Conservation (phyloP, 2,797 vertebrate genomes). For the Cryptoprocta ferox region DNA sequence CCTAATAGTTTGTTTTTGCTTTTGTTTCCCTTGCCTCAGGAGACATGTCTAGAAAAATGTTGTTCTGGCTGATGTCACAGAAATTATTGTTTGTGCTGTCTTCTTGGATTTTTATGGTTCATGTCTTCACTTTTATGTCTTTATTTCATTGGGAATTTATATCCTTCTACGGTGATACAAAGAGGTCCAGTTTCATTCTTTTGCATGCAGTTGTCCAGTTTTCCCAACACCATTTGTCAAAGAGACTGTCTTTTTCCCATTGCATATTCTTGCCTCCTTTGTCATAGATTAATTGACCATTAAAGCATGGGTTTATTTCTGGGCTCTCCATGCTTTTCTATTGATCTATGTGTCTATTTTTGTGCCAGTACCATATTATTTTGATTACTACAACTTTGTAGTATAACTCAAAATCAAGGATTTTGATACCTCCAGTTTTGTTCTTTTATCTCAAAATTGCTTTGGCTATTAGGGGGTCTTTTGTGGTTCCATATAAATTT, state of each 20-base stretch:
- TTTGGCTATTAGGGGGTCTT: neutral
- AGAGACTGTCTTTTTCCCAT: neutral
- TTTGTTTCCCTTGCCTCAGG: neutral
- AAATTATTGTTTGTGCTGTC: neutral
- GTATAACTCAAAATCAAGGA: neutral
- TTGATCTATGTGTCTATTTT: neutral
- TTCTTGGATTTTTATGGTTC: neutral
- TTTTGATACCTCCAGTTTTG: neutral
- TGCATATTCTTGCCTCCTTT: neutral
- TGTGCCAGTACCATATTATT: neutral
- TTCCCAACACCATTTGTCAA: neutral
- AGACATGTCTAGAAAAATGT: neutral
- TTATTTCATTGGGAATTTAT: neutral
- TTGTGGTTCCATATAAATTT: neutral
- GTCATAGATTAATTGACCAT: neutral
- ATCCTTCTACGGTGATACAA: neutral
- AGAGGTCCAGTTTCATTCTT: neutral
- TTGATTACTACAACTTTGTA: neutral
- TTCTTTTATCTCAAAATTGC: neutral
- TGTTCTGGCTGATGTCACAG: neutral
- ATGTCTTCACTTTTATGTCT: neutral
- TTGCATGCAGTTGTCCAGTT: neutral
- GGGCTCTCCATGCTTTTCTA: neutral
- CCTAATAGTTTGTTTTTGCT: neutral
- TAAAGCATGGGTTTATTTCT: neutral